Conservation (phyloP, 1,140 invertebrate genomes). For the Cydia amplana region DNA sequence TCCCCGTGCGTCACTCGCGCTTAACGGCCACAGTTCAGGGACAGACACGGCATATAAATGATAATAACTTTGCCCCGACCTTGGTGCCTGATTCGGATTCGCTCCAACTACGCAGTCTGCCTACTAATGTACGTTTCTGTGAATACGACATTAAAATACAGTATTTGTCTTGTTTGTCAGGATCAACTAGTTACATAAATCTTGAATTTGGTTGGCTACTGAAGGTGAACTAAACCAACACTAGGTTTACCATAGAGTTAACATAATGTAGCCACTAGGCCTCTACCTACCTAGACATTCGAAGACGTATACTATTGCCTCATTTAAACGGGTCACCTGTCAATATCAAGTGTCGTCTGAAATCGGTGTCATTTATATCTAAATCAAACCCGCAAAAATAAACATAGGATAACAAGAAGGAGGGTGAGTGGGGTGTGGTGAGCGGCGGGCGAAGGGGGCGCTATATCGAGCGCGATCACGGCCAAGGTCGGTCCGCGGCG, state of each 20-base stretch:
- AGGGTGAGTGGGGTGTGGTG: slow-evolving; percentile 36
- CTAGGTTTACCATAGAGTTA: too few species aligned
- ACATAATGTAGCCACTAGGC: not conserved
- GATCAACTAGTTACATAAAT: not conserved
- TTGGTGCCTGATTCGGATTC: slow-evolving; percentile 73
- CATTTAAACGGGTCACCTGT: not conserved
- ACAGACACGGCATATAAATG: slow-evolving; percentile 70
- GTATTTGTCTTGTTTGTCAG: not conserved
- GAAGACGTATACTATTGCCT: not conserved
- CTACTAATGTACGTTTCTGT: slow-evolving; percentile 51
- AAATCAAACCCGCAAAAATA: slow-evolving; percentile 19
- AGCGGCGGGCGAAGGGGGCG: slow-evolving; percentile 46
- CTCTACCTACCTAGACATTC: not conserved
- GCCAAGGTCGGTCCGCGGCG: slow-evolving; percentile 65
- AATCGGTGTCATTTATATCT: slow-evolving; percentile 17
- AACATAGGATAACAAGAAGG: slow-evolving; percentile 18
- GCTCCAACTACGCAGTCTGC: slow-evolving; percentile 69
- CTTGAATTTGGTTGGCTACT: not conserved
- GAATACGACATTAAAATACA: slow-evolving; percentile 2
- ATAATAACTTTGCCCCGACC: slow-evolving; percentile 68
- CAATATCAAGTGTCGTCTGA: slow-evolving; percentile 11
- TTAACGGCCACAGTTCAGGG: slow-evolving; percentile 64
- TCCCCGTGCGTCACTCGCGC: slow-evolving; percentile 68
- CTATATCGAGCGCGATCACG: slow-evolving; percentile 78
- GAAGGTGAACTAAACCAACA: too few species aligned